Percentiles rank a stretch among this genome's conserved stretches.
Conservation (phyloP, 1,140 invertebrate genomes). For the Zaprionus capensis region DNA sequence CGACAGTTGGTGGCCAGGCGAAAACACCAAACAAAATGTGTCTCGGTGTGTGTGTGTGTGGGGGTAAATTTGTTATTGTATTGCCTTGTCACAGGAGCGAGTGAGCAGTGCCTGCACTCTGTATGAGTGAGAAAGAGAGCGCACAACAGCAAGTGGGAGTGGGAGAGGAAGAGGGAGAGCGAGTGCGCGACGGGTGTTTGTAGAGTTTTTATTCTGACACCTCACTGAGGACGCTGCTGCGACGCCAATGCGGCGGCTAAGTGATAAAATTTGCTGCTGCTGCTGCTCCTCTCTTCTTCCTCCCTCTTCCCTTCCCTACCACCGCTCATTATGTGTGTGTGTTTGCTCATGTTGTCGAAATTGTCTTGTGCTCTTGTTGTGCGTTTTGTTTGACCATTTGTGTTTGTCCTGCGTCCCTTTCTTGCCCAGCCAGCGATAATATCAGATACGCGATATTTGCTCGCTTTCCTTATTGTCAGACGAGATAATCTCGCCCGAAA, state of each 20-base stretch:
- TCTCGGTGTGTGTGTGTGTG: constrained; percentile 14
- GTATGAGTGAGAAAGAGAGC: constrained; percentile 26
- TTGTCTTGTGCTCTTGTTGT: constrained; percentile 46
- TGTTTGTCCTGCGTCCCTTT: constrained; percentile 50
- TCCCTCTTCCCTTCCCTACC: background rate
- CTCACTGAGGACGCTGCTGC: constrained; percentile 51
- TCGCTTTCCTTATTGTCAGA: constrained; percentile 32
- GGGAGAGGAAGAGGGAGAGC: background rate
- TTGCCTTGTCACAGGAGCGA: constrained; percentile 54
- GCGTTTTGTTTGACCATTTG: constrained; percentile 37
- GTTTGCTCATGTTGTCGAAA: constrained; percentile 62
- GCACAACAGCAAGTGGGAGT: constrained; percentile 19
- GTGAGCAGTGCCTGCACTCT: constrained; percentile 2
- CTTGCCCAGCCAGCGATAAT: constrained; percentile 40
- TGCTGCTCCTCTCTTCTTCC: constrained; percentile 10
- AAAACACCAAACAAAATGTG: constrained; percentile 63
- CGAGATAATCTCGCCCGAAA: constrained; percentile 35
- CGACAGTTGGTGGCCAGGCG: constrained; percentile 58
- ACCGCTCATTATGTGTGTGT: constrained; percentile 40
- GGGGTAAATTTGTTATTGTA: constrained; percentile 57
- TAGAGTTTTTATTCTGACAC: constrained; percentile 68
- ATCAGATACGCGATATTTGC: constrained; percentile 29
- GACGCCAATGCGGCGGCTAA: constrained; percentile 74
- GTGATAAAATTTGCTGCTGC: constrained; percentile 66
- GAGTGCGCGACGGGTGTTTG: constrained; percentile 56